Base-by-base conservation (phyloP, 2,888 invertebrate species). In the Drosophila helvetica region DNA sequence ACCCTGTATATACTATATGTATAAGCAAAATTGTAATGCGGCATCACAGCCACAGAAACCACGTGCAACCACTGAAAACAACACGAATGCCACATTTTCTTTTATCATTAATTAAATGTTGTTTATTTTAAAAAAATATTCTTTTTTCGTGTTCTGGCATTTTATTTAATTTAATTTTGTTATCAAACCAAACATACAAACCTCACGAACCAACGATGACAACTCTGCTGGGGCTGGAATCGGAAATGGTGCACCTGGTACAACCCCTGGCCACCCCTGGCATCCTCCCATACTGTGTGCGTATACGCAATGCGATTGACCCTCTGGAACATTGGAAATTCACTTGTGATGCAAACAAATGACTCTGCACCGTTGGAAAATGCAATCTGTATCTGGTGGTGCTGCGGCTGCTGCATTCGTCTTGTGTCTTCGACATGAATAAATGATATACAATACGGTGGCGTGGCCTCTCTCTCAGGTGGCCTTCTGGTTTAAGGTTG, bases 401-500 rank as follows among this genome's bases (percentile, higher is more conserved):
- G 59, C 71, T 59, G 74, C 51, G 45, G 67, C 56, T 38, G 48
- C 27, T 57, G 27, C 19, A 53, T 54, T 33, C 52, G 43, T 30
- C 68, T 46, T 47, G 30, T 19, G 18, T 52, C 47, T 42, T 25
- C 54, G 1, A 47, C 65, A 56, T 60, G 51, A 72, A 68, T 53
- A 43, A 57, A 67, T 54, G 15, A n/a, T n/a, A n/a, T 15, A 8
- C 7, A 5, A 7, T 27, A 54, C 43, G 17, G 17, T n/a, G 27
- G 27, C 46, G 5, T 10, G 38, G 45, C 57, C n/a, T n/a, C n/a
- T n/a, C n/a, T n/a, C n/a, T 33, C 77, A 96, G 96, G 96, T 96
- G 95, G 96, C 96, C 93, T 95, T 95, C 94, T 96, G 96, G 96
- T 96, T 95, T 95, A 95, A 96, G 96, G 96, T 96, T 96, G 94